Conservation (phyloP, 1,140 invertebrate species). For the Scaptomyza montana region DNA sequence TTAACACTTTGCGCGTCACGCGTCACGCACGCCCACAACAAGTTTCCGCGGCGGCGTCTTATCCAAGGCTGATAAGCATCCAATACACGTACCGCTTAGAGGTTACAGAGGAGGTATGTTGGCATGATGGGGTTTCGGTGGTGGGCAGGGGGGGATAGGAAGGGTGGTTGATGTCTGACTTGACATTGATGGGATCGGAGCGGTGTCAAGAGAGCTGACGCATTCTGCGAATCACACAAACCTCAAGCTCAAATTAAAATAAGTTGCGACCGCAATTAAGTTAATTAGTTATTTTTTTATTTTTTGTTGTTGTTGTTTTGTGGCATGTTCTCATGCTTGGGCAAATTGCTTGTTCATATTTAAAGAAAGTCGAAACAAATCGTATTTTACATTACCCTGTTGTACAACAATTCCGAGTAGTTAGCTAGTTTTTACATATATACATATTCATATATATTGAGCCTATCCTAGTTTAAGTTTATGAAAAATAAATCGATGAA, state of each 20-base stretch:
- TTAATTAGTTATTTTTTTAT: constrained; percentile 44
- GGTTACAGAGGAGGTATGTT: constrained; percentile 17
- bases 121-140: too few relatives aligned
- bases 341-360: constrained; percentile 47
- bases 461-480: too few relatives aligned
- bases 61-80: constrained; percentile 37
- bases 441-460: too few relatives aligned
- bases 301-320: constrained; percentile 9
- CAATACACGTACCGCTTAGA: constrained; percentile 45
- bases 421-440: too few relatives aligned
- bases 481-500: too few relatives aligned
- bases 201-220: constrained; percentile 11
- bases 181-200: constrained; percentile 56
- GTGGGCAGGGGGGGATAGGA: background rate
- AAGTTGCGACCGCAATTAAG: constrained; percentile 61
- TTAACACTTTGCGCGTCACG: too few relatives aligned
- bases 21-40: too few relatives aligned
- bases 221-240: constrained; percentile 20
- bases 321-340: constrained; percentile 40
- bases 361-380: constrained; percentile 55
- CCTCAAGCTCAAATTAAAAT: constrained; percentile 40
- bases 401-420: constrained; percentile 10
- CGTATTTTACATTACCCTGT: constrained; percentile 23
- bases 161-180: constrained; percentile 1
- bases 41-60: too few relatives aligned